Evolutionary conservation across 2,797 vertebrate genomes (phyloP).

Genomic region (Miichthys miiuy): DNA sequence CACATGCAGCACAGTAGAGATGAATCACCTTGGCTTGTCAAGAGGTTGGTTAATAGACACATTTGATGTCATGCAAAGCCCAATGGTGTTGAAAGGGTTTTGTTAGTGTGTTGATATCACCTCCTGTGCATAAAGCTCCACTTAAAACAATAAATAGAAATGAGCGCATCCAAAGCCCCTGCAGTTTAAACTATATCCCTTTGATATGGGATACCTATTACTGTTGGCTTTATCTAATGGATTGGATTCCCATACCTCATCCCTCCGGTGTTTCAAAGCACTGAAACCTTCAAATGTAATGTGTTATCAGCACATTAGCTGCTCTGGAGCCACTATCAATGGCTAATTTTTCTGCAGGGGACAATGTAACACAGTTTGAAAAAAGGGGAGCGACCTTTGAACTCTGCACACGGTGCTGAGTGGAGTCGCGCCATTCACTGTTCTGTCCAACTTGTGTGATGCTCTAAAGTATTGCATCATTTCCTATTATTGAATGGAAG

Average conservation of each 20-base stretch:
- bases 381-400: constrained; percentile 61
- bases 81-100: constrained; percentile 83
- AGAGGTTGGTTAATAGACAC: constrained; percentile 85
- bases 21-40: constrained; percentile 83
- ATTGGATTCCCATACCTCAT: constrained; percentile 82
- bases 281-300: constrained; percentile 78
- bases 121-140: constrained; percentile 82
- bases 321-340: constrained; percentile 64
- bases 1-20: constrained; percentile 67
- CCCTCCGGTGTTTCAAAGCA: constrained; percentile 78
- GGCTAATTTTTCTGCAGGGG: constrained; percentile 59
- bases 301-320: constrained; percentile 80
- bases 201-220: constrained; percentile 86
- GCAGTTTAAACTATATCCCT: constrained; percentile 81
- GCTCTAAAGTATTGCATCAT: neutral
- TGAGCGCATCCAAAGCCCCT: constrained; percentile 80
- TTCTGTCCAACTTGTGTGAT: constrained; percentile 12
- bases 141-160: constrained; percentile 87
- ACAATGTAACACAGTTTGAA: constrained; percentile 54
- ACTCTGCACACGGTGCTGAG: constrained; percentile 29
- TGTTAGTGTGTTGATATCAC: constrained; percentile 84
- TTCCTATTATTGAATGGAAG: neutral
- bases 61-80: constrained; percentile 84
- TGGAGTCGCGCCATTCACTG: constrained; percentile 11
- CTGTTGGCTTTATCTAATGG: constrained; percentile 84